A percentile compares a stretch with the other conserved stretches of the same genome.
phyloP scores from a whole-genome alignment of 2,113 vertebrate species.

The Pedionomus torquatus region DNA sequence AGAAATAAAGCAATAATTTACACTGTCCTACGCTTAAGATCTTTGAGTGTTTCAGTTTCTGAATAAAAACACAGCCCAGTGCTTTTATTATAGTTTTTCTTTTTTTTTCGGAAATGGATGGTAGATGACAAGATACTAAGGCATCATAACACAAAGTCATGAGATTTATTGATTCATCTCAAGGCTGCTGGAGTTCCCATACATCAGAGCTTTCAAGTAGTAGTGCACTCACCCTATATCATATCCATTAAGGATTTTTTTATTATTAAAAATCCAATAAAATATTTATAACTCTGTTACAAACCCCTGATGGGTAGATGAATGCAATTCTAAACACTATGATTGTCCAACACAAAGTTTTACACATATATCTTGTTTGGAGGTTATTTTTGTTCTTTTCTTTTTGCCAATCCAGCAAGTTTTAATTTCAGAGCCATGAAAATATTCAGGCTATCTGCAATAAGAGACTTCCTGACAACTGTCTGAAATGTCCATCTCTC shows the following conservation, averaged over 20 bases:
- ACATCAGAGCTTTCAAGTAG: conserved; percentile 64
- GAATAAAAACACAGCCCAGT: background rate
- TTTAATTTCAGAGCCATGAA: conserved; percentile 29
- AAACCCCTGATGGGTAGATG: conserved; percentile 60
- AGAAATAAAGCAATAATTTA: background rate
- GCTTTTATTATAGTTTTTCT: conserved; percentile 30
- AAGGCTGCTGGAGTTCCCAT: conserved; percentile 67
- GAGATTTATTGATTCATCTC: conserved; percentile 73
- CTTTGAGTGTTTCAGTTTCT: conserved; percentile 10
- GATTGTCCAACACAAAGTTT: conserved; percentile 53
- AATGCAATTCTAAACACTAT: conserved; percentile 61
- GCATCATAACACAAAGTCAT: conserved; percentile 53
- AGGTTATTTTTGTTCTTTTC: background rate
- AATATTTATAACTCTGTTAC: conserved; percentile 75
- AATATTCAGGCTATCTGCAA: background rate
- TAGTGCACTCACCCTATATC: conserved; percentile 43
- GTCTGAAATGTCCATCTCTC: background rate
- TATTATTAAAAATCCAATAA: conserved; percentile 77
- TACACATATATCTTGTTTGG: background rate
- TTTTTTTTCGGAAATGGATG: conserved; percentile 45
- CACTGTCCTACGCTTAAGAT: background rate
- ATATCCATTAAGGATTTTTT: conserved; percentile 68
- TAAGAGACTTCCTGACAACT: background rate
- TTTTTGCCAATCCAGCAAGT: background rate
- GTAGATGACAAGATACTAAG: conserved; percentile 60